These are phyloP conservation scores for Halcyon senegalensis DNA, from an alignment of 2,113 vertebrate species.

Conservation along the genomic window DNA sequence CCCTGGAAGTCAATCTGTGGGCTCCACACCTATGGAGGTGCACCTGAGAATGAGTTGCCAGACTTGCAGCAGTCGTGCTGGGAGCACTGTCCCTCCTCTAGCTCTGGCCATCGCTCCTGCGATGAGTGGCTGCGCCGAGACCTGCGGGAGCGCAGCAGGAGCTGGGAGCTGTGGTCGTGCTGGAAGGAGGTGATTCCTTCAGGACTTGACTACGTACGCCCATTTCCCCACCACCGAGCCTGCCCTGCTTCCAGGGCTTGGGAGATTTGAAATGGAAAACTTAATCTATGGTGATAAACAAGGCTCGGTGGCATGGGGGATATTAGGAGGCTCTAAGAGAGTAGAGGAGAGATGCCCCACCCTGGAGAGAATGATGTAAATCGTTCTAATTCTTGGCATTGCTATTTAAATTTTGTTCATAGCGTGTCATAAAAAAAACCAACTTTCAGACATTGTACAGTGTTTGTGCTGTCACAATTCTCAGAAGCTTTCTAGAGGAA, in stretches of 20 bases:
- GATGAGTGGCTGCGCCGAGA: background rate
- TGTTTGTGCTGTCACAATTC: constrained; percentile 21
- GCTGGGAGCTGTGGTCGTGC: background rate
- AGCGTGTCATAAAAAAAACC: background rate
- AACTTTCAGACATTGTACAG: background rate
- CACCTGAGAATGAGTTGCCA: accelerated
- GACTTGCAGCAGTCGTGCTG: background rate
- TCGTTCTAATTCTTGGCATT: constrained; percentile 35
- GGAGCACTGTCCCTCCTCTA: background rate
- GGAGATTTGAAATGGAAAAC: background rate
- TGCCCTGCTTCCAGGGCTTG: background rate
- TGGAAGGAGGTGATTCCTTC: background rate
- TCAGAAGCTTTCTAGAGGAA: constrained; percentile 13
- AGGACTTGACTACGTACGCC: background rate
- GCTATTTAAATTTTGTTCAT: background rate
- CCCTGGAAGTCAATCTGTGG: background rate
- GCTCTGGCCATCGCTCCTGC: accelerated
- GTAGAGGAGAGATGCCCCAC: background rate
- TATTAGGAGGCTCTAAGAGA: background rate
- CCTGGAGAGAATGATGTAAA: constrained; percentile 60
- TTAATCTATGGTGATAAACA: background rate
- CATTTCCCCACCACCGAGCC: background rate
- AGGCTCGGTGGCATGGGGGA: background rate
- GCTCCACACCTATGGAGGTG: background rate
- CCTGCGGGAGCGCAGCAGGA: background rate